A percentile compares a stretch with the other conserved stretches of the same genome.
Conservation (phyloP, 2,113 vertebrate species). For the Chunga burmeisteri region DNA sequence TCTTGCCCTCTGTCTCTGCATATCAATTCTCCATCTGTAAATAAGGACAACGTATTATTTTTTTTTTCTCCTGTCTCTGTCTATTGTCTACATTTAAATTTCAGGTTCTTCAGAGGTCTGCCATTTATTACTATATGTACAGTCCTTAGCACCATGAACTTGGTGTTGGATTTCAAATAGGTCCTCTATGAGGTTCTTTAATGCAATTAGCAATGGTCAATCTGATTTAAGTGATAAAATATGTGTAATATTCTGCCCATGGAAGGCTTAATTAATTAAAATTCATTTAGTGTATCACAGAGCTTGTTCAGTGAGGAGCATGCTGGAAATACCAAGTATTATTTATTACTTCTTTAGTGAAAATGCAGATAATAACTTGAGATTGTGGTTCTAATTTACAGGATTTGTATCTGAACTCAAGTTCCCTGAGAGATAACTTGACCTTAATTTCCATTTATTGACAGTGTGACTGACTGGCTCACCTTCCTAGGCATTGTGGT, state of each 20-base stretch:
- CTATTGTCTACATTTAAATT: not conserved
- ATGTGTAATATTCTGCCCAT: not conserved
- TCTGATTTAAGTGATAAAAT: not conserved
- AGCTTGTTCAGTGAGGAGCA: not conserved
- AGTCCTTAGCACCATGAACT: not conserved
- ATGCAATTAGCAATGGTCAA: slow-evolving; percentile 2
- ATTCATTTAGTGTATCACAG: not conserved
- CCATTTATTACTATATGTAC: not conserved
- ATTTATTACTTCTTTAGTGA: slow-evolving; percentile 33
- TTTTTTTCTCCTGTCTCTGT: not conserved
- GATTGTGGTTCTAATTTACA: slow-evolving; percentile 29
- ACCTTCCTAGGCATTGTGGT: not conserved
- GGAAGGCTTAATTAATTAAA: slow-evolving; percentile 35
- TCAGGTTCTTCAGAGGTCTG: not conserved
- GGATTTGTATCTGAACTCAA: slow-evolving; percentile 29
- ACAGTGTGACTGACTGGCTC: slow-evolving; percentile 9
- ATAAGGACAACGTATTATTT: not conserved
- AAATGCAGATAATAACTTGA: not conserved
- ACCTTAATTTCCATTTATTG: slow-evolving; percentile 51
- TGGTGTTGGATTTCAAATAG: not conserved
- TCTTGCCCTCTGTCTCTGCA: not conserved
- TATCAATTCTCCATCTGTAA: not conserved
- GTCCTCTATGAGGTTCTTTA: not conserved
- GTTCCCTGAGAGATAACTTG: slow-evolving; percentile 11
- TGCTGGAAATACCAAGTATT: slow-evolving; percentile 14